Evolutionary conservation across 2,888 invertebrate species (phyloP).

Genomic region (Capitulum mitella): DNA sequence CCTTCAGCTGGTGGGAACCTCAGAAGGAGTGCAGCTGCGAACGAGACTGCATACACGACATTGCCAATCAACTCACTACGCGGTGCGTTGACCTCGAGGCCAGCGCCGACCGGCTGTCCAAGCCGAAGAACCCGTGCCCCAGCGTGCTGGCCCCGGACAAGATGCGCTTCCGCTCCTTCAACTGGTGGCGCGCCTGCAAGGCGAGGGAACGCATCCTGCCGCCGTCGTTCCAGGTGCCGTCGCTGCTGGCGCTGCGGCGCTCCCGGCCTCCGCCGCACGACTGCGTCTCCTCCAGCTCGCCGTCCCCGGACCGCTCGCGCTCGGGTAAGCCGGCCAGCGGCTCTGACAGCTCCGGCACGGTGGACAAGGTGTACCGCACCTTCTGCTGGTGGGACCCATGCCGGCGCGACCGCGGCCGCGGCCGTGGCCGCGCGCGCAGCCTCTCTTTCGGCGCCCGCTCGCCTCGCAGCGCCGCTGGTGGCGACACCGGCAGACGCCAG

Average conservation of each 20-base stretch:
- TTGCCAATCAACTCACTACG: not conserved
- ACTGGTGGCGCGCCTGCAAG: slow-evolving; percentile 12
- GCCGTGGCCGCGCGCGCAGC: not conserved
- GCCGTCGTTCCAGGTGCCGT: not conserved
- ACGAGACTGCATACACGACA: not conserved
- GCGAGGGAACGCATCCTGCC: not conserved
- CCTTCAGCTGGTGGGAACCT: not conserved
- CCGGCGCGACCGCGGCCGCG: not conserved
- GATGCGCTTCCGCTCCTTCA: not conserved
- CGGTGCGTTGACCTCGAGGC: not conserved
- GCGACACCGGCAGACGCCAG: not conserved
- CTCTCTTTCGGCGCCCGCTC: not conserved
- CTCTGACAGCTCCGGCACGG: not conserved
- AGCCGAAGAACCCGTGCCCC: not conserved
- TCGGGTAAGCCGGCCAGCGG: not conserved
- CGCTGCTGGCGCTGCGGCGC: not conserved
- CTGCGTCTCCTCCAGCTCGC: not conserved
- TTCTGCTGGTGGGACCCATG: not conserved
- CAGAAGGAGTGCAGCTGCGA: not conserved
- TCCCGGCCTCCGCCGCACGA: not conserved
- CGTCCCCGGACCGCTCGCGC: not conserved
- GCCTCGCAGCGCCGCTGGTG: not conserved
- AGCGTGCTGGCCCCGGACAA: not conserved
- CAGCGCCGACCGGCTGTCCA: not conserved
- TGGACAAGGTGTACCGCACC: not conserved